phyloP scores from a whole-genome alignment of 2,113 vertebrate species.

The Amia ocellicauda region DNA sequence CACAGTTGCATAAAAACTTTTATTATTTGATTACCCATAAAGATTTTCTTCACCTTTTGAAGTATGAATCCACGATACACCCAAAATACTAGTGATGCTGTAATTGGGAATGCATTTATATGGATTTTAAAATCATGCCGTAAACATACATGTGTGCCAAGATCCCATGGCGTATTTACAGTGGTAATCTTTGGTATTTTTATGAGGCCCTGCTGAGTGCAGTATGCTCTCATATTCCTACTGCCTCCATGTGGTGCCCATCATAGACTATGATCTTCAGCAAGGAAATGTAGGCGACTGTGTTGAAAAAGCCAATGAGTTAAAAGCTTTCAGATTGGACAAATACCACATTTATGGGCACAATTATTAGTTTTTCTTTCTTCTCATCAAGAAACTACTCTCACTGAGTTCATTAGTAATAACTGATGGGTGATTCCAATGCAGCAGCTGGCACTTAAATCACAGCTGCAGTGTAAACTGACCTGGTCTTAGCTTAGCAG shows the following conservation, averaged over 20 bases:
- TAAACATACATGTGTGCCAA: slow-evolving; percentile 31
- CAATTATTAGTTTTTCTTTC: no score
- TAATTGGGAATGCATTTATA: no score
- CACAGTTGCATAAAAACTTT: no score
- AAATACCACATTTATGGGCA: no score
- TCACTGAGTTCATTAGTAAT: neutral
- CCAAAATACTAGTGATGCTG: neutral
- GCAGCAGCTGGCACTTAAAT: slow-evolving; percentile 7
- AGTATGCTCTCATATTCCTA: slow-evolving; percentile 17
- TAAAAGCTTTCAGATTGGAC: no score
- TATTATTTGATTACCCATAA: no score
- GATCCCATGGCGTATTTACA: slow-evolving; percentile 47
- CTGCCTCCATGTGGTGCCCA: neutral
- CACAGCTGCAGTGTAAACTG: slow-evolving; percentile 20
- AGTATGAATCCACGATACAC: neutral
- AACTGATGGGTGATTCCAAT: neutral
- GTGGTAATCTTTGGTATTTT: slow-evolving; percentile 30
- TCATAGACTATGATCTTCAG: no score
- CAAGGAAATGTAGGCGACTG: no score
- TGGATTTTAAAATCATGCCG: slow-evolving; percentile 22
- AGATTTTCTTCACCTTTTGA: no score
- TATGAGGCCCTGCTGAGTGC: slow-evolving; percentile 53
- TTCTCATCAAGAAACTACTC: neutral
- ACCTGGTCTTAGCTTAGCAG: slow-evolving; percentile 1
- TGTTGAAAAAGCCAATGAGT: no score